phyloP scores from a whole-genome alignment of 2,888 invertebrate genomes.

The Biston stratarius region DNA sequence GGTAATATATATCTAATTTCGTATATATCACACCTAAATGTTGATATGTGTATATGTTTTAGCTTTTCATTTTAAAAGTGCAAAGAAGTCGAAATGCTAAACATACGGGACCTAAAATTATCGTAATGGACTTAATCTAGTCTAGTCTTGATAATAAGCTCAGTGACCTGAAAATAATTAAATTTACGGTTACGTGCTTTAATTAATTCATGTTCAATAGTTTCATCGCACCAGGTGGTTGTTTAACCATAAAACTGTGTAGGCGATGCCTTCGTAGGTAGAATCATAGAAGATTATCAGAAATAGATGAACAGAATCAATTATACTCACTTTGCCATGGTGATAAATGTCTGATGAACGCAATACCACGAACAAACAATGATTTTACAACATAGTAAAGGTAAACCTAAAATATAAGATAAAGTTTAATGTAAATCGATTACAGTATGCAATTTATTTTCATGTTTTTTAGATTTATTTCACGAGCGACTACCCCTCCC shows the following conservation, averaged over 20 bases:
- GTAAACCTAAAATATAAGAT: not conserved
- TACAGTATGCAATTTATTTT: slow-evolving; percentile 27
- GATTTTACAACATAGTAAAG: slow-evolving; percentile 58
- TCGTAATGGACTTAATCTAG: not conserved
- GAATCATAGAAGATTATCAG: slow-evolving; percentile 11
- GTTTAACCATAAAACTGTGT: slow-evolving; percentile 38
- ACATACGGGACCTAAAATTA: not conserved
- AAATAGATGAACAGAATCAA: slow-evolving; percentile 42
- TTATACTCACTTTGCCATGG: slow-evolving; percentile 80
- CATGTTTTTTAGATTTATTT: slow-evolving; percentile 31
- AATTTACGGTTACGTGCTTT: slow-evolving; percentile 7
- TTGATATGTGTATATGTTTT: no score
- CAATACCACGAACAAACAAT: slow-evolving; percentile 41
- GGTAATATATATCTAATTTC: no score
- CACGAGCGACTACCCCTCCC: slow-evolving; percentile 16
- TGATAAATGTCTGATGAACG: slow-evolving; percentile 46
- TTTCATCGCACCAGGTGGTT: not conserved
- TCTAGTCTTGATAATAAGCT: slow-evolving; percentile 1
- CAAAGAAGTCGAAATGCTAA: no score
- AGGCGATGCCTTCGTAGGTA: slow-evolving; percentile 29
- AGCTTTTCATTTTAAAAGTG: no score
- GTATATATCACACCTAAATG: no score
- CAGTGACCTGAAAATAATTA: slow-evolving; percentile 17
- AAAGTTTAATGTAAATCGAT: slow-evolving; percentile 18
- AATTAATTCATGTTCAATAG: not conserved